Evolutionary conservation across 2,797 vertebrate species (phyloP).

Genomic region (Aulostomus chinensis): DNA sequence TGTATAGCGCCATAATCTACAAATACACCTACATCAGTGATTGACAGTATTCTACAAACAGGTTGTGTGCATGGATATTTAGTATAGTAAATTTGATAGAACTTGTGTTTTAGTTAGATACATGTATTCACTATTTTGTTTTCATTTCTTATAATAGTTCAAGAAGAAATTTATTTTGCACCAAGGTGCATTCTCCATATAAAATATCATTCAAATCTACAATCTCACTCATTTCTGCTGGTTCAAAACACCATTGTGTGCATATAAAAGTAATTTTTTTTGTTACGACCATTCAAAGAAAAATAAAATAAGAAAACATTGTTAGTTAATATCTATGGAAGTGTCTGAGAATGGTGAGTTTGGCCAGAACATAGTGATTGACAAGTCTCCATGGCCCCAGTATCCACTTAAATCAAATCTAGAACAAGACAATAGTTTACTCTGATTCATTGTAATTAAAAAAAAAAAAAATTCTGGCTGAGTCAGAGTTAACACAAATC

Average conservation of each 20-base stretch:
- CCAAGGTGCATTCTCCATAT: too few species aligned
- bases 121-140: too few species aligned
- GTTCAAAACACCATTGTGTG: slow-evolving; percentile 38
- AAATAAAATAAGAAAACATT: slow-evolving; percentile 53
- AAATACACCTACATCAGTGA: too few species aligned
- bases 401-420: slow-evolving; percentile 78
- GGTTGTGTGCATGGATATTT: too few species aligned
- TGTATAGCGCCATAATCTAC: too few species aligned
- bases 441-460: too few species aligned
- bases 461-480: slow-evolving; percentile 54
- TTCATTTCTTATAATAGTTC: too few species aligned
- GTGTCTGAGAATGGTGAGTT: slow-evolving; percentile 46
- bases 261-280: slow-evolving; percentile 70
- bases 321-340: slow-evolving; percentile 69
- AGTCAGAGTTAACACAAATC: slow-evolving; percentile 62
- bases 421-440: slow-evolving; percentile 76
- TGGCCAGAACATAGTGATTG: slow-evolving; percentile 68
- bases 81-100: too few species aligned
- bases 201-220: too few species aligned
- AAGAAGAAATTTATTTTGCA: too few species aligned
- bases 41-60: too few species aligned
- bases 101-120: too few species aligned
- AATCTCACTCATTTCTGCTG: slow-evolving; percentile 4
- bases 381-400: slow-evolving; percentile 66
- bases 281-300: slow-evolving; percentile 68